Evolutionary conservation across 2,888 invertebrate genomes (phyloP).

Genomic region (Sphaeridia pumilis): DNA sequence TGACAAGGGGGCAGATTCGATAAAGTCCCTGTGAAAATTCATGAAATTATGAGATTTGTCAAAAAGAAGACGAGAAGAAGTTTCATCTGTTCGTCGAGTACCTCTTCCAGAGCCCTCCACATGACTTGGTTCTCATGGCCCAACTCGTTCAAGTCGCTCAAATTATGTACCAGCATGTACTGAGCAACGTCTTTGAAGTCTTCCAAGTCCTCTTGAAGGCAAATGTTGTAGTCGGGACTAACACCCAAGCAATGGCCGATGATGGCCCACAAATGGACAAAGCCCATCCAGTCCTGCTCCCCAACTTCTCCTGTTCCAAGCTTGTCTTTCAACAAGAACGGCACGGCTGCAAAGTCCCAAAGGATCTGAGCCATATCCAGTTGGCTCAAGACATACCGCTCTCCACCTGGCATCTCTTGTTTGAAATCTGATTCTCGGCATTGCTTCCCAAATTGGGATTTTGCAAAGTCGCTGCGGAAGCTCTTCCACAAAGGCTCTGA

Average conservation of each 20-base stretch:
- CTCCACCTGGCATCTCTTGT: background rate
- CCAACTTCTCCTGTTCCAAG: conserved; percentile 40
- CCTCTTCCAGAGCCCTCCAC: conserved; percentile 11
- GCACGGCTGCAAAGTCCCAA: conserved; percentile 44
- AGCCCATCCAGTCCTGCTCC: conserved; percentile 44
- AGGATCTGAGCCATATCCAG: conserved; percentile 47
- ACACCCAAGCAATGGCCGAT: conserved; percentile 46
- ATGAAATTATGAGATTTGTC: too few relatives aligned
- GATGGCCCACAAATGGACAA: conserved; percentile 46
- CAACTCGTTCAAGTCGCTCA: background rate
- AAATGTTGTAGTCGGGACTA: conserved; percentile 35
- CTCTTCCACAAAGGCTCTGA: background rate
- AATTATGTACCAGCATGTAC: background rate
- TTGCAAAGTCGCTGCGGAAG: background rate
- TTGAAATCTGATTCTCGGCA: background rate
- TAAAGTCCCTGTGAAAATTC: conserved; percentile 7
- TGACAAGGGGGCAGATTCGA: conserved; percentile 4
- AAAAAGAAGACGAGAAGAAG: background rate
- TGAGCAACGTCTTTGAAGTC: background rate
- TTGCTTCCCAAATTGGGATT: background rate
- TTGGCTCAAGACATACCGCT: conserved; percentile 41
- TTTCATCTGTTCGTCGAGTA: background rate
- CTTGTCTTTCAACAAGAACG: conserved; percentile 42
- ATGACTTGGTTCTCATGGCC: conserved; percentile 8
- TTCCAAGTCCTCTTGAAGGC: background rate